Conservation (phyloP, 2,888 invertebrate species). For the Drosophila bunnanda region DNA sequence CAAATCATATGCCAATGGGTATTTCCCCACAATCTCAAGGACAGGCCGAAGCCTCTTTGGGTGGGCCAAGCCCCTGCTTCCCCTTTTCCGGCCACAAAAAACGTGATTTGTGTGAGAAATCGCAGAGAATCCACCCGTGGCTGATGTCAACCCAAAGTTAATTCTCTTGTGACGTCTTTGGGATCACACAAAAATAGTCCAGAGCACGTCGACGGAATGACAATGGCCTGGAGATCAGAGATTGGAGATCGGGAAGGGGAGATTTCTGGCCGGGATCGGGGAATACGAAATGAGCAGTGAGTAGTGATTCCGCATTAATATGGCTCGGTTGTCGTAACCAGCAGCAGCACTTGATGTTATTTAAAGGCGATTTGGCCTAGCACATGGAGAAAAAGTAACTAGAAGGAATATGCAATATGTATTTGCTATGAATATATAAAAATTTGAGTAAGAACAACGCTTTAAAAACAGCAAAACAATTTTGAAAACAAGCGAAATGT, state of each 20-base stretch:
- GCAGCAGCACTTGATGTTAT: slow-evolving; percentile 21
- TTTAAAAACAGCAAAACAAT: no score
- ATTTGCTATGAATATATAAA: background rate
- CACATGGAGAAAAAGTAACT: background rate
- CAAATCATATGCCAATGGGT: background rate
- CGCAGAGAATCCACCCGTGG: background rate
- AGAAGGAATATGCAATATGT: background rate
- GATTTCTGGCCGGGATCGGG: slow-evolving; percentile 8
- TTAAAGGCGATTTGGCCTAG: slow-evolving; percentile 25
- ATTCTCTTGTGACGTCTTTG: slow-evolving; percentile 20
- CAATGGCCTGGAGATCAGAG: slow-evolving; percentile 9
- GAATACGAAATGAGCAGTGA: slow-evolving; percentile 12
- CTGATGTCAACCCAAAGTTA: slow-evolving; percentile 16
- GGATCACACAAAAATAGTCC: slow-evolving; percentile 10
- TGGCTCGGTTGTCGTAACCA: slow-evolving; percentile 40
- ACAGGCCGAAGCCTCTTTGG: background rate
- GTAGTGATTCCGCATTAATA: slow-evolving; percentile 46
- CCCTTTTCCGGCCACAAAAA: background rate
- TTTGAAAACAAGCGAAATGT: no score
- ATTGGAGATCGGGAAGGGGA: background rate
- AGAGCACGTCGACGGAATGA: slow-evolving; percentile 26
- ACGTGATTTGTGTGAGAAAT: slow-evolving; percentile 29
- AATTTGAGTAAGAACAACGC: no score
- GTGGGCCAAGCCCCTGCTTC: slow-evolving; percentile 12
- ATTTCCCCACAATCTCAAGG: slow-evolving; percentile 9